phyloP scores from a whole-genome alignment of 2,888 invertebrate genomes.

The Dryadula phaetusa region DNA sequence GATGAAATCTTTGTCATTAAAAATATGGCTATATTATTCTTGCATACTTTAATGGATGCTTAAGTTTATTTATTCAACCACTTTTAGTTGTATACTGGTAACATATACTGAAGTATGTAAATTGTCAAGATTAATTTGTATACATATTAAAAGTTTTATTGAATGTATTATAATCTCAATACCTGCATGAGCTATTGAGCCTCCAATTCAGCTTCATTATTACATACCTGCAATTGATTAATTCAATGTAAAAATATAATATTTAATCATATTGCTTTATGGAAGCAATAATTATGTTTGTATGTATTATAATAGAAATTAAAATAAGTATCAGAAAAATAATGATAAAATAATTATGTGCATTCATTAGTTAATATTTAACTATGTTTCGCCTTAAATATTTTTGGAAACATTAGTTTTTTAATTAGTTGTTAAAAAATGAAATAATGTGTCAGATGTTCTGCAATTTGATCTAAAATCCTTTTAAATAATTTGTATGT shows the following conservation, averaged over 20 bases:
- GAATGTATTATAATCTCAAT: slow-evolving; percentile 2
- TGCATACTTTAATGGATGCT: neutral
- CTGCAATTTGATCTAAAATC: slow-evolving; percentile 22
- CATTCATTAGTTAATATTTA: slow-evolving; percentile 38
- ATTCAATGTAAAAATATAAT: neutral
- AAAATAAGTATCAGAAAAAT: slow-evolving; percentile 23
- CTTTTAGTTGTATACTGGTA: neutral
- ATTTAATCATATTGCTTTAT: slow-evolving; percentile 10
- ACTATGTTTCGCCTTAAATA: slow-evolving; percentile 50
- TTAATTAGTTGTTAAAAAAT: slow-evolving; percentile 39
- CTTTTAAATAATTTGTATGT: slow-evolving; percentile 17
- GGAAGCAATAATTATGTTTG: slow-evolving; percentile 14
- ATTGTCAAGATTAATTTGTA: neutral
- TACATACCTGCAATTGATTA: neutral
- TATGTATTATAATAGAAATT: slow-evolving; percentile 26
- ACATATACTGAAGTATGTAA: neutral
- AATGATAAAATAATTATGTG: slow-evolving; percentile 25
- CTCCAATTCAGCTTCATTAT: slow-evolving; percentile 4
- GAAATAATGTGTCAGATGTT: slow-evolving; percentile 2
- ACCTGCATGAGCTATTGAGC: neutral
- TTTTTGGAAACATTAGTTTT: slow-evolving; percentile 43
- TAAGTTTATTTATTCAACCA: neutral
- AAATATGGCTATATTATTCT: neutral
- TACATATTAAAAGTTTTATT: neutral
- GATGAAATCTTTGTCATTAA: slow-evolving; percentile 4